Evolutionary conservation across 2,888 invertebrate species (phyloP).

Genomic region (Lycia hirtaria): DNA sequence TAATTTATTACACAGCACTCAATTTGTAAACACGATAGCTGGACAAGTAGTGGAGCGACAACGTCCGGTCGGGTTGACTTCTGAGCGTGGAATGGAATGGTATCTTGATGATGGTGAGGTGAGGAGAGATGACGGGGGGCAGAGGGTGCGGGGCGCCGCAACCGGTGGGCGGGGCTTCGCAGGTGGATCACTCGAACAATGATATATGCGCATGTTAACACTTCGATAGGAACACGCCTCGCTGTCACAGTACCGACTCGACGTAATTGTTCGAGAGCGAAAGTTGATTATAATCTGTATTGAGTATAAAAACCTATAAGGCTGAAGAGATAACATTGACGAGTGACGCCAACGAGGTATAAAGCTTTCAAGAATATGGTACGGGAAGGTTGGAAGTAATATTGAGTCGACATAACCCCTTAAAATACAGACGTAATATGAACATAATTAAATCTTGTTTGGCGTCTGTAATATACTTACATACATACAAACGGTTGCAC

Average conservation of each 20-base stretch:
- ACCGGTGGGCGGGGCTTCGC: conserved; percentile 68
- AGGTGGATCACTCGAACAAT: conserved; percentile 78
- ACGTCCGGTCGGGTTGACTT: conserved; percentile 64
- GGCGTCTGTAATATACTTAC: too few relatives aligned
- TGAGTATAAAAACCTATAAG: conserved; percentile 36
- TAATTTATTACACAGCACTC: conserved; percentile 68
- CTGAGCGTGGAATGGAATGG: conserved; percentile 71
- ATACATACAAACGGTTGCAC: too few relatives aligned
- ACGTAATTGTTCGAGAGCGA: conserved; percentile 72
- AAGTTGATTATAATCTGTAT: conserved; percentile 56
- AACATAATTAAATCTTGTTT: too few relatives aligned
- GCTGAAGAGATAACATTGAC: neutral
- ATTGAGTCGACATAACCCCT: too few relatives aligned
- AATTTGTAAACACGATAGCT: conserved; percentile 56
- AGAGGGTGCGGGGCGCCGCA: conserved; percentile 47
- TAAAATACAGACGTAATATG: too few relatives aligned
- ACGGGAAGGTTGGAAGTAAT: too few relatives aligned
- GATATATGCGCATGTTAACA: conserved; percentile 83
- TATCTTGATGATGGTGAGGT: conserved; percentile 69
- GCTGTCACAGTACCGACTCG: conserved; percentile 68
- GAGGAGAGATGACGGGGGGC: conserved; percentile 60
- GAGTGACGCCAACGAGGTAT: neutral
- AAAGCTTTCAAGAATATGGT: too few relatives aligned
- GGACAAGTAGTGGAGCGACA: conserved; percentile 51
- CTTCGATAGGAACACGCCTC: conserved; percentile 76